Base-by-base conservation (phyloP, 2,888 invertebrate species). In the Chymomyza caudatula region DNA sequence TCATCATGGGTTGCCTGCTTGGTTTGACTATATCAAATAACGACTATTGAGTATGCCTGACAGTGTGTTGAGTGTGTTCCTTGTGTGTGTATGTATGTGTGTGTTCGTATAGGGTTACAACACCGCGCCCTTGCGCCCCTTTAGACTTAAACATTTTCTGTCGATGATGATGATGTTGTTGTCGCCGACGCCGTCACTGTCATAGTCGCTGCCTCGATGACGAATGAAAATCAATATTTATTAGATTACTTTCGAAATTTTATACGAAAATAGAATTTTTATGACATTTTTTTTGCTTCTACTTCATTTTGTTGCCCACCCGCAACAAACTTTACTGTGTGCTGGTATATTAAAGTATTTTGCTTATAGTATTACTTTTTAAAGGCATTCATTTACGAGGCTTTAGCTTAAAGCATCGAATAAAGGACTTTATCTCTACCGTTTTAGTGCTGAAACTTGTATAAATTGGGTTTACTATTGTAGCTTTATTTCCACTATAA, bases 181-280 rank as follows among this genome's bases (percentile, higher is more conserved):
- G 68, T 37, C 66, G 71, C 61, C 69, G 69, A 58, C 71, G 67
- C 63, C 65, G 71, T 59, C 65, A 66, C 56, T 72, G 78, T 59
- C 67, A 68, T 68, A 65, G 70, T 61, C 74, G 74, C 52, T 70
- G 82, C 20, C 22, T 63, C 85, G 84, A 81, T 88, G 88, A 87
- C 86, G 88, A 85, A 81, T 86, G 87, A 88, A 88, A 88, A 88
- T 88, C 89, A 88, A 88, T 88, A 88, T 88, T 88, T 87, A 88
- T 88, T 88, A 87, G 84, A 88, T 88, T 88, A 85, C 80, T 88
- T 88, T 87, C 74, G 76, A 87, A 87, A 80, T 84, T 82, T 76
- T 84, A 76, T 76, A 77, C 83, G 77, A 77, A 74, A 80, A 77
- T 77, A 78, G 76, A 78, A 82, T 84, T 85, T 79, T 79, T 78